Percentiles rank a stretch among this genome's conserved stretches.
Evolutionary conservation across 2,888 invertebrate genomes (phyloP).

Genomic region (Meta bourneti): DNA sequence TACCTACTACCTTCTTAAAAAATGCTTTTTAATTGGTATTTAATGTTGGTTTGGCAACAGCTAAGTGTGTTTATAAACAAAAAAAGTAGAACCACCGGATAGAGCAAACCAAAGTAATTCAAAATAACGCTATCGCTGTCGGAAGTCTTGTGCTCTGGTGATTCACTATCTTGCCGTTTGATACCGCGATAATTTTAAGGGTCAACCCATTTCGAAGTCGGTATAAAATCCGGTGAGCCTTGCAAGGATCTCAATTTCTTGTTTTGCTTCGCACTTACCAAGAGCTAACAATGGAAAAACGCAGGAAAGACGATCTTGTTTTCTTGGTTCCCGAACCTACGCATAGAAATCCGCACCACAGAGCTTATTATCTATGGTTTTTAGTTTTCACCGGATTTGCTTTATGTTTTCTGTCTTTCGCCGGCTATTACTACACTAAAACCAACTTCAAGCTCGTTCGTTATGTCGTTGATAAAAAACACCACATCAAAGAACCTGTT

Average conservation of each 20-base stretch:
- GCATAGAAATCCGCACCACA: neutral
- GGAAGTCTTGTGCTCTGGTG: neutral
- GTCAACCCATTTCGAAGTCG: neutral
- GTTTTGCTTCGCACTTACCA: neutral
- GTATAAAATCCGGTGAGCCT: neutral
- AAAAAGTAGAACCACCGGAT: too few relatives aligned
- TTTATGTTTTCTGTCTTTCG: constrained; percentile 3
- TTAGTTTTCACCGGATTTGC: neutral
- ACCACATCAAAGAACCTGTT: neutral
- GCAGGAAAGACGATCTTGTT: constrained; percentile 9
- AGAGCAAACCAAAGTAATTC: too few relatives aligned
- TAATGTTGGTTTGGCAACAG: too few relatives aligned
- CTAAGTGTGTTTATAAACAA: too few relatives aligned
- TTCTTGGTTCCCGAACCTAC: neutral
- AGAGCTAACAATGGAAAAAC: neutral
- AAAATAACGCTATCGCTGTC: too few relatives aligned
- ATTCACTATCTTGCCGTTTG: neutral
- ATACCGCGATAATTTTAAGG: neutral
- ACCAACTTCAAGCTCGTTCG: neutral
- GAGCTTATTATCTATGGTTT: neutral
- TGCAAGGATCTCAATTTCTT: neutral
- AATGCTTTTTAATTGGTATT: too few relatives aligned
- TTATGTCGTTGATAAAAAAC: too few relatives aligned
- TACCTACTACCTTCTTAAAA: too few relatives aligned
- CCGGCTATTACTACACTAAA: neutral